Conservation (phyloP, 2,797 vertebrate genomes). For the Tragopan temminckii region DNA sequence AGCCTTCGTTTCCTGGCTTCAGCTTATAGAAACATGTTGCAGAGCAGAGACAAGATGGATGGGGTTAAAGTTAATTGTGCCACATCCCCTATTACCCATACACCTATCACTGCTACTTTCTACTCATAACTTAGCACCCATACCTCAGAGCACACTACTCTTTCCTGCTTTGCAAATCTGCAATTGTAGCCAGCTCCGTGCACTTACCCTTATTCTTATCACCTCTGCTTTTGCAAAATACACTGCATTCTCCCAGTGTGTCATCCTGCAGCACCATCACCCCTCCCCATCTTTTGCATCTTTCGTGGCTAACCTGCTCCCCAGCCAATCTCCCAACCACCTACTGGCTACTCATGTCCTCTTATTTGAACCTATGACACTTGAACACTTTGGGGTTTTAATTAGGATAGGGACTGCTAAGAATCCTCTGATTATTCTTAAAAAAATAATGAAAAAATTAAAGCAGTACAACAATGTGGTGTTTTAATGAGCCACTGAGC, state of each 20-base stretch:
- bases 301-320: not conserved
- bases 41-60: not conserved
- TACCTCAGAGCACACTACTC: fast-evolving
- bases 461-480: fast-evolving
- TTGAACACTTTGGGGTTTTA: fast-evolving
- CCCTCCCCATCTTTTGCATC: not conserved
- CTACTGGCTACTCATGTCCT: not conserved
- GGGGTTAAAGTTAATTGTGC: fast-evolving
- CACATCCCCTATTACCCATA: fast-evolving
- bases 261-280: no score
- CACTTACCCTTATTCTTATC: fast-evolving
- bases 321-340: not conserved
- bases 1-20: not conserved
- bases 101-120: not conserved
- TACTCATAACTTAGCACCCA: not conserved
- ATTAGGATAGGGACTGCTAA: not conserved
- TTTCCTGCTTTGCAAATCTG: not conserved
- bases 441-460: not conserved
- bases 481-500: not conserved
- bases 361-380: not conserved
- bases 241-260: fast-evolving
- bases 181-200: fast-evolving
- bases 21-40: fast-evolving
- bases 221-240: not conserved
- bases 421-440: not conserved